phyloP scores from a whole-genome alignment of 2,888 invertebrate species.

The Dryomyza anilis region DNA sequence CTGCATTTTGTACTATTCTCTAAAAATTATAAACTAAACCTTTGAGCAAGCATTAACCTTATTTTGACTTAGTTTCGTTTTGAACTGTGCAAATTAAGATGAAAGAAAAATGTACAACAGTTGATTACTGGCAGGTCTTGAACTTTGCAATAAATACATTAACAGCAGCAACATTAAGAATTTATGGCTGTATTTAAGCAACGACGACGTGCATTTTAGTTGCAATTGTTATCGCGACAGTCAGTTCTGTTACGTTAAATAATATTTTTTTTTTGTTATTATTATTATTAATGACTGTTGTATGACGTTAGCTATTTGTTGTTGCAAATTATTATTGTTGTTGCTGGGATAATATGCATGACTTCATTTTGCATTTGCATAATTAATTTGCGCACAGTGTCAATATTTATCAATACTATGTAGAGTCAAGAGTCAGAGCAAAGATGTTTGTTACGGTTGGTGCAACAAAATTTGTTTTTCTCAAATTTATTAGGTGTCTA shows the following conservation, averaged over 20 bases:
- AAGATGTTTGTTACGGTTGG: too few relatives aligned
- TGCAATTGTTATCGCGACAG: constrained; percentile 11
- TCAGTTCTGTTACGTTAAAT: neutral
- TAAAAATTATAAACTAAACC: too few relatives aligned
- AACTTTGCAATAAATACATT: neutral
- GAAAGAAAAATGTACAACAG: too few relatives aligned
- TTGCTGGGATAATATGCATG: neutral
- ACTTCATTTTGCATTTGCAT: neutral
- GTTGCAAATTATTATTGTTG: neutral
- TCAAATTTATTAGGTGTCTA: too few relatives aligned
- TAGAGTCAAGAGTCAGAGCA: too few relatives aligned
- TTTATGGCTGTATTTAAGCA: neutral
- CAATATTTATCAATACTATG: constrained; percentile 18
- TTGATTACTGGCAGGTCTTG: neutral
- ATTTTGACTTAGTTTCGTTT: too few relatives aligned
- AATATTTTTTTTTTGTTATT: neutral
- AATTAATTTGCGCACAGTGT: constrained; percentile 2
- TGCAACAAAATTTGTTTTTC: too few relatives aligned
- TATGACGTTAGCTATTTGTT: too few relatives aligned
- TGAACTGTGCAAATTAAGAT: too few relatives aligned
- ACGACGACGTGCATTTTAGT: constrained; percentile 8
- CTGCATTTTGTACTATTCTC: too few relatives aligned
- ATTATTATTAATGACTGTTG: neutral
- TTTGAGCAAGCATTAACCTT: too few relatives aligned
- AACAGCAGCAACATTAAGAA: too few relatives aligned